Evolutionary conservation across 2,797 vertebrate species (phyloP).

Genomic region (Euthynnus affinis): DNA sequence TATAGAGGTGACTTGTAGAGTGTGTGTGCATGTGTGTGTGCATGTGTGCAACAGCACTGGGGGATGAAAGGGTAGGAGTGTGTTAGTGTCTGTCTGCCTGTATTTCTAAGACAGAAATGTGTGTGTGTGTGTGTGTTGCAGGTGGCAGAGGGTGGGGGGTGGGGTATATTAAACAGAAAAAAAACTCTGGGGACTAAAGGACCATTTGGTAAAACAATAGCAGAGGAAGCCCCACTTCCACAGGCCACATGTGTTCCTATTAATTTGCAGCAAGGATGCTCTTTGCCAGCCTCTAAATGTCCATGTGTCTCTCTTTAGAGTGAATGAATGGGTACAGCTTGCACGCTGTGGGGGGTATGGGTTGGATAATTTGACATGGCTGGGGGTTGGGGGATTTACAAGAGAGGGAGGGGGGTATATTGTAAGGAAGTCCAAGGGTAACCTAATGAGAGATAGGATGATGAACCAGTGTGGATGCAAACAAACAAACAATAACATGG

Average conservation of each 20-base stretch:
- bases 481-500: conserved; percentile 1
- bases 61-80: conserved; percentile 36
- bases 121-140: conserved; percentile 47
- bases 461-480: conserved; percentile 15
- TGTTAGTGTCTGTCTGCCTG: conserved; percentile 43
- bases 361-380: conserved; percentile 61
- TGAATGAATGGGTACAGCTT: conserved; percentile 79
- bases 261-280: conserved; percentile 70
- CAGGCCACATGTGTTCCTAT: conserved; percentile 68
- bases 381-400: conserved; percentile 64
- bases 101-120: conserved; percentile 33
- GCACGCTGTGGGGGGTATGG: conserved; percentile 70
- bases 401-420: not conserved
- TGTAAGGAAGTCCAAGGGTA: conserved; percentile 47
- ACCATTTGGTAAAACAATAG: conserved; percentile 81
- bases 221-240: conserved; percentile 79
- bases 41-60: conserved; percentile 43
- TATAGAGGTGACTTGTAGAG: conserved; percentile 47
- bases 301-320: conserved; percentile 73
- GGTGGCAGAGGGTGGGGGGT: conserved; percentile 46
- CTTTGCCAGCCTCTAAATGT: conserved; percentile 73
- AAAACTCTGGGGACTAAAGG: conserved; percentile 66
- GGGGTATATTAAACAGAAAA: conserved; percentile 59
- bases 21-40: conserved; percentile 31
- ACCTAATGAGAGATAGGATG: conserved; percentile 26